phyloP scores from a whole-genome alignment of 1,140 invertebrate species.

The Philotrypesis tridentata region DNA sequence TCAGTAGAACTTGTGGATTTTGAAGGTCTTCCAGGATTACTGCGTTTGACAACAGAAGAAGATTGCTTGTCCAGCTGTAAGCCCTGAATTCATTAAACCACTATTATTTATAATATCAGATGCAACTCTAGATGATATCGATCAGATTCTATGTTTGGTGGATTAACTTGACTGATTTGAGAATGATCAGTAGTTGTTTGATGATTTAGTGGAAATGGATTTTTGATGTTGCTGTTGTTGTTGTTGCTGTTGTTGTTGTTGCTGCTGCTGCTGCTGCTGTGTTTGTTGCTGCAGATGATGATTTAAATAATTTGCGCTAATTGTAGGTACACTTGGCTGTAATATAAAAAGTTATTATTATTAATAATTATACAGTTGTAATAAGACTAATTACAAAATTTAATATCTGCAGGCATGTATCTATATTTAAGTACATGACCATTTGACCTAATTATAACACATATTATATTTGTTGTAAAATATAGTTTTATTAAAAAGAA shows the following conservation, averaged over 20 bases:
- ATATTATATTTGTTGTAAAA: not conserved
- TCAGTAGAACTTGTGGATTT: slow-evolving; percentile 55
- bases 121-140: slow-evolving; percentile 50
- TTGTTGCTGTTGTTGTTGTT: too few species aligned
- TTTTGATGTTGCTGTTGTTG: too few species aligned
- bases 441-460: slow-evolving; percentile 17
- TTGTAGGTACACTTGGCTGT: slow-evolving; percentile 32
- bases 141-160: slow-evolving; percentile 48
- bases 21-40: slow-evolving; percentile 63
- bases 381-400: not conserved
- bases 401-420: not conserved
- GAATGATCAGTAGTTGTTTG: slow-evolving; percentile 33
- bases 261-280: slow-evolving; percentile 35
- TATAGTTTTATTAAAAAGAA: too few species aligned
- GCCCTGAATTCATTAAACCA: slow-evolving; percentile 16
- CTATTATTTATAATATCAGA: slow-evolving; percentile 37
- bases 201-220: slow-evolving; percentile 35
- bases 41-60: slow-evolving; percentile 50
- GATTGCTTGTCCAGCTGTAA: slow-evolving; percentile 21
- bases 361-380: not conserved
- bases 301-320: slow-evolving; percentile 38
- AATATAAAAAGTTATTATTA: slow-evolving; percentile 11
- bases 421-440: not conserved
- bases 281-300: slow-evolving; percentile 32
- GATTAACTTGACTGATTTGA: slow-evolving; percentile 54